phyloP scores from a whole-genome alignment of 92 coral and sea anemone species.

The Parazoanthus swiftii region DNA sequence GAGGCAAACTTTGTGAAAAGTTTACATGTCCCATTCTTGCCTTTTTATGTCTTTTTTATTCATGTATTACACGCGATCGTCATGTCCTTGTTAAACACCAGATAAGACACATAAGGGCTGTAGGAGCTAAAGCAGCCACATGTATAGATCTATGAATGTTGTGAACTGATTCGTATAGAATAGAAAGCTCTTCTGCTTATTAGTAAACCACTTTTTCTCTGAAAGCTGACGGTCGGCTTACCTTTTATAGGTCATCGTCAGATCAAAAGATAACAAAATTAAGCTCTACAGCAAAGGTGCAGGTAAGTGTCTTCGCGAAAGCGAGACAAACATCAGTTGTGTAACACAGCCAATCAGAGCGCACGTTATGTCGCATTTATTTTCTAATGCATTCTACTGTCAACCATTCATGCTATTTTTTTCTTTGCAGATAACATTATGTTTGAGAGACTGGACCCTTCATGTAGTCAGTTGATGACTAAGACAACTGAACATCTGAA shows the following conservation, averaged over 20 bases:
- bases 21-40: too few species aligned
- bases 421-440: constrained; percentile 75
- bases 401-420: neutral
- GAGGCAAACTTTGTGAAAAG: neutral
- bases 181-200: too few species aligned
- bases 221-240: neutral
- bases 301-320: constrained; percentile 51
- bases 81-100: neutral
- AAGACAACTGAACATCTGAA: constrained; percentile 84
- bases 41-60: too few species aligned
- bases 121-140: too few species aligned
- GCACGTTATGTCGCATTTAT: neutral
- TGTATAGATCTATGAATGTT: neutral
- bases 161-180: too few species aligned
- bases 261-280: constrained; percentile 60
- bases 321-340: neutral
- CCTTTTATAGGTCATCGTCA: constrained; percentile 76
- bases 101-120: neutral
- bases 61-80: neutral
- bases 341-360: neutral
- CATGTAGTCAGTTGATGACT: constrained; percentile 75
- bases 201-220: neutral
- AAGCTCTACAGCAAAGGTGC: constrained; percentile 97
- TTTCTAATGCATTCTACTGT: neutral
- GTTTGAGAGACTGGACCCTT: constrained; percentile 80